These are phyloP conservation scores for Epizoanthus rinbou DNA, from an alignment of 92 coral and sea anemone genomes.

Conservation along the genomic window DNA sequence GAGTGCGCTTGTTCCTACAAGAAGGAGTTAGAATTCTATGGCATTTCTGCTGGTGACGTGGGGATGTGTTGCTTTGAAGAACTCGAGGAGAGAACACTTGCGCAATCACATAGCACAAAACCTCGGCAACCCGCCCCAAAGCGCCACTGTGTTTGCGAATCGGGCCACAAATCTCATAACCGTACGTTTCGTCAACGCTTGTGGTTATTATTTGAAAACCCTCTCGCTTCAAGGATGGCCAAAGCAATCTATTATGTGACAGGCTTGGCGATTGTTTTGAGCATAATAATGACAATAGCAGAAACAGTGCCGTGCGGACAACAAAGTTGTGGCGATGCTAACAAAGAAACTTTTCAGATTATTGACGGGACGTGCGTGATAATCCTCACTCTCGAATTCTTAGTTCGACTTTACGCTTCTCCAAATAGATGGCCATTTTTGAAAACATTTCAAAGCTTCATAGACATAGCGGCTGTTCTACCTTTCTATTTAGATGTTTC, in stretches of 20 bases:
- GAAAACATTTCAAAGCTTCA: constrained; percentile 82
- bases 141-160: constrained; percentile 51
- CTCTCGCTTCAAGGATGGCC: constrained; percentile 63
- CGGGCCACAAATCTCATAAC: constrained; percentile 14
- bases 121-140: constrained; percentile 11
- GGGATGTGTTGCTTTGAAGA: constrained; percentile 93
- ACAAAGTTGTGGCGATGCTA: constrained; percentile 71
- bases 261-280: constrained; percentile 80
- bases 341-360: constrained; percentile 62
- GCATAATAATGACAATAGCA: constrained; percentile 77
- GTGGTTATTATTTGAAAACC: constrained; percentile 89
- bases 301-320: constrained; percentile 88
- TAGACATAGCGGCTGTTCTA: constrained; percentile 87
- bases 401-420: constrained; percentile 78
- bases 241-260: constrained; percentile 68
- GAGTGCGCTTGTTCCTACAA: constrained; percentile 84
- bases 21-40: constrained; percentile 84
- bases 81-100: constrained; percentile 51
- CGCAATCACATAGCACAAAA: constrained; percentile 14
- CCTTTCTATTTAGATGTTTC: constrained; percentile 86
- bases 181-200: constrained; percentile 60
- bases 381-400: constrained; percentile 81
- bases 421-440: constrained; percentile 80
- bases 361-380: constrained; percentile 89
- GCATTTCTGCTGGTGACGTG: constrained; percentile 77